Base-by-base conservation (phyloP, 1,140 invertebrate genomes). In the Amyelois transitella region DNA sequence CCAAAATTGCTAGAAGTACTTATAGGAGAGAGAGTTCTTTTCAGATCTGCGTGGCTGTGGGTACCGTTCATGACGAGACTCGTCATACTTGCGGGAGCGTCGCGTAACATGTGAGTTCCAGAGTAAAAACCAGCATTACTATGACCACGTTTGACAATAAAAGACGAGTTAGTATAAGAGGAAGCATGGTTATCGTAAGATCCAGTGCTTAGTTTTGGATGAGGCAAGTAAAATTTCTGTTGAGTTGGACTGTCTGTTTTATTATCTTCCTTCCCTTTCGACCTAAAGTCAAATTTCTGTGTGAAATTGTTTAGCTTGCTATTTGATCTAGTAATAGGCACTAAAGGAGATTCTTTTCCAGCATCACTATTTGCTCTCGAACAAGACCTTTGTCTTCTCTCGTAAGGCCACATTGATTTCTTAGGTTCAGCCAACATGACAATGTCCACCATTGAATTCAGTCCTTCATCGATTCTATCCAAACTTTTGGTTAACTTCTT, bases 391-490 rank as follows among this genome's bases (percentile, higher is more conserved):
- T 88, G 86, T 43, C 84, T 69, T 56, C 74, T 81, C 58, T 85
- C 86, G 56, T 89, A 88, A 43, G 81, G 76, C 80, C 86, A 90
- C 48, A 79, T 77, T 1, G 84, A 71, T 25, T 89, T 90, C 14
- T 84, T 85, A 3, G 83, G 86, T 72, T 90, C 88, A 0, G 84
- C 71, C 5, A 90, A 90, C 12, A 93, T 86, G 0, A 94, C 91
- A 17, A 94, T 93, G 66, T 94, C 91, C 0, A 94, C 91, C 88
- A 94, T 91, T 0, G 92, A 91, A 58, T 94, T 93, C 0, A 94
- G 73, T 7, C 93, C 92, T 64, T 95, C 94, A 64, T 94, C 94
- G 4, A 95, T 92, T 49, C 93, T 90, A 57, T 96, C 94, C 22
- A 95, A 78, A 55, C 94, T 95, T 81, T 95, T 95, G 1, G 93